A percentile compares a stretch with the other conserved stretches of the same genome.
Conservation (phyloP, 2,113 vertebrate species). For the Sarotherodon lohbergeri region DNA sequence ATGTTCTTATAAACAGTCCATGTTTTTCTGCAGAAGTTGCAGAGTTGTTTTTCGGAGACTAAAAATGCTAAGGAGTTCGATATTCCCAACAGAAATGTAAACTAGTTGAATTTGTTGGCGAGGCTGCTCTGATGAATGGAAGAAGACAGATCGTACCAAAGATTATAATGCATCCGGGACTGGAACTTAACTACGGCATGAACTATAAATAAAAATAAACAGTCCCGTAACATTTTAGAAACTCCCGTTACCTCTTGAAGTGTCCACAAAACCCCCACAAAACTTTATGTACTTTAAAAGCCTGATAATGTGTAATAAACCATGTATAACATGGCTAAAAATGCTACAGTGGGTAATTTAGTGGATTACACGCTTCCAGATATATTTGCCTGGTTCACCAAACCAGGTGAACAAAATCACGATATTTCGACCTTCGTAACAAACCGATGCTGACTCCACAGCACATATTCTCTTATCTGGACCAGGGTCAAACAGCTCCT, state of each 20-base stretch:
- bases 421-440: slow-evolving; percentile 9
- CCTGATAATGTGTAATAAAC: background rate
- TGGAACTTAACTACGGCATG: background rate
- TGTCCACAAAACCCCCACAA: accelerated
- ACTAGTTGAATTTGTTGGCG: slow-evolving; percentile 45
- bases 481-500: slow-evolving; percentile 55
- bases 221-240: background rate
- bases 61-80: slow-evolving; percentile 46
- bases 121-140: slow-evolving; percentile 27
- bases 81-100: slow-evolving; percentile 60
- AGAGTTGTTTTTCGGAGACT: slow-evolving; percentile 56
- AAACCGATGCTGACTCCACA: slow-evolving; percentile 34
- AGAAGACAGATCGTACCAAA: background rate
- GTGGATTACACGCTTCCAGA: background rate
- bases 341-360: background rate
- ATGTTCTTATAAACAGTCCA: slow-evolving; percentile 60
- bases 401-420: background rate
- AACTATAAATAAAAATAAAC: background rate
- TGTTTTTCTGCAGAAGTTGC: slow-evolving; percentile 56
- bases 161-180: background rate
- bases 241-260: background rate
- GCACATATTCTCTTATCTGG: slow-evolving; percentile 4
- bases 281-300: background rate
- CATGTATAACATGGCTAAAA: background rate
- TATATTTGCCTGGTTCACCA: background rate